A percentile compares a stretch with the other conserved stretches of the same genome.
phyloP scores from a whole-genome alignment of 2,888 invertebrate species.

The Parelbella ahira region DNA sequence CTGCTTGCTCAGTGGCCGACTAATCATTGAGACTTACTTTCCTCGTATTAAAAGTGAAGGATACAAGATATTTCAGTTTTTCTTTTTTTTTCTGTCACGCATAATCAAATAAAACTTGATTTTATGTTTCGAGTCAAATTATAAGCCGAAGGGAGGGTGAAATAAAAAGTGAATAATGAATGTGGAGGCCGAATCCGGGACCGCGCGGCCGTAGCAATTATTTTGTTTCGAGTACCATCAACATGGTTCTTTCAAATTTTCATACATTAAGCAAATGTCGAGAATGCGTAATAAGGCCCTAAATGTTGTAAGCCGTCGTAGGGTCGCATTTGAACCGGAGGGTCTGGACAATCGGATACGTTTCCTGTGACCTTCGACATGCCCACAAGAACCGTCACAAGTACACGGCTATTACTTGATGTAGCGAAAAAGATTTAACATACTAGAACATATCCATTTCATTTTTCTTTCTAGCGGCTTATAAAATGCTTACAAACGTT shows the following conservation, averaged over 20 bases:
- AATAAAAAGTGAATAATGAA: slow-evolving; percentile 81
- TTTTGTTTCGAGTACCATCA: slow-evolving; percentile 80
- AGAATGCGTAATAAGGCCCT: slow-evolving; percentile 76
- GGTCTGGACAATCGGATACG: slow-evolving; percentile 54
- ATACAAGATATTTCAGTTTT: slow-evolving; percentile 62
- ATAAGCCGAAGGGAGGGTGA: slow-evolving; percentile 74
- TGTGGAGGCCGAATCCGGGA: slow-evolving; percentile 73
- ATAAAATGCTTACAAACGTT: no score
- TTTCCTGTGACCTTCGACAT: slow-evolving; percentile 32
- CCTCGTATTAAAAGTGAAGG: slow-evolving; percentile 64
- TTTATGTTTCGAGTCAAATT: slow-evolving; percentile 80
- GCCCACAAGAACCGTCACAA: slow-evolving; percentile 7
- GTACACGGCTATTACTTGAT: slow-evolving; percentile 2
- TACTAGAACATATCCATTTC: no score
- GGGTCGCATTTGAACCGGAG: slow-evolving; percentile 57
- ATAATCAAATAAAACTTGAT: slow-evolving; percentile 80
- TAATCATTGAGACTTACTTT: slow-evolving; percentile 50
- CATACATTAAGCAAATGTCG: slow-evolving; percentile 79
- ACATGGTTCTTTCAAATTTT: slow-evolving; percentile 79
- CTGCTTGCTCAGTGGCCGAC: slow-evolving; percentile 17
- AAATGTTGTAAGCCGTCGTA: slow-evolving; percentile 66
- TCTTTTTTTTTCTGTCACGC: slow-evolving; percentile 61
- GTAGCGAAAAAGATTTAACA: no score
- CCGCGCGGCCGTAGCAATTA: slow-evolving; percentile 78
- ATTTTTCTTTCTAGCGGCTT: no score